Evolutionary conservation across 2,797 vertebrate genomes (phyloP).

Genomic region (Sciurus vulgaris): DNA sequence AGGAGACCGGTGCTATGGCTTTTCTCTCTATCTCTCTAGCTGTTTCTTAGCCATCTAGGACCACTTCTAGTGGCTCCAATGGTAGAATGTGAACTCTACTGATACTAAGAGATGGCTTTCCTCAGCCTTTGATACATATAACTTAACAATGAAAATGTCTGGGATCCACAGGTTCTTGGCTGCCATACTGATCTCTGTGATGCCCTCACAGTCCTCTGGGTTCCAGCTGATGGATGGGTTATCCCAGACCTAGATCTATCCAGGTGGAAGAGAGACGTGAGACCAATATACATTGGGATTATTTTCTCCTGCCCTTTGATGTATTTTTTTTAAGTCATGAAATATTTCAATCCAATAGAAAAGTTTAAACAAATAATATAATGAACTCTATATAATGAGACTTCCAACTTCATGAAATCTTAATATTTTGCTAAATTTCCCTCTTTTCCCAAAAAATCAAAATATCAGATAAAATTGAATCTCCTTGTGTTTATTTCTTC

Average conservation of each 20-base stretch:
- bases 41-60: constrained; percentile 18
- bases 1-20: not conserved
- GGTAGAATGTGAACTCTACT: not conserved
- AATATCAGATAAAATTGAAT: not conserved
- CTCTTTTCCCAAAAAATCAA: not conserved
- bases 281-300: not conserved
- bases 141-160: constrained; percentile 92
- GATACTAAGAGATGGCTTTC: not conserved
- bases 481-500: not conserved
- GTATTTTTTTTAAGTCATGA: not conserved
- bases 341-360: constrained; percentile 27
- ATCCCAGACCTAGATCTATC: constrained; percentile 85
- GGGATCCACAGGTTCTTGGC: constrained; percentile 91
- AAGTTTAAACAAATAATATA: constrained; percentile 39
- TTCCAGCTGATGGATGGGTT: constrained; percentile 92
- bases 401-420: not conserved
- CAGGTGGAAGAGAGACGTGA: not conserved
- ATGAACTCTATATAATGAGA: not conserved
- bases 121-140: constrained; percentile 86
- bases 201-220: constrained; percentile 88
- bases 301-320: not conserved
- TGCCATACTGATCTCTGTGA: constrained; percentile 90
- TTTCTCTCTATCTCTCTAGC: not conserved
- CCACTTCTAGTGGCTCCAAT: not conserved
- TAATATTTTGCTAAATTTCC: constrained; percentile 4